Evolutionary conservation across 2,888 invertebrate genomes (phyloP).

Genomic region (Lepidochrysops patricia): DNA sequence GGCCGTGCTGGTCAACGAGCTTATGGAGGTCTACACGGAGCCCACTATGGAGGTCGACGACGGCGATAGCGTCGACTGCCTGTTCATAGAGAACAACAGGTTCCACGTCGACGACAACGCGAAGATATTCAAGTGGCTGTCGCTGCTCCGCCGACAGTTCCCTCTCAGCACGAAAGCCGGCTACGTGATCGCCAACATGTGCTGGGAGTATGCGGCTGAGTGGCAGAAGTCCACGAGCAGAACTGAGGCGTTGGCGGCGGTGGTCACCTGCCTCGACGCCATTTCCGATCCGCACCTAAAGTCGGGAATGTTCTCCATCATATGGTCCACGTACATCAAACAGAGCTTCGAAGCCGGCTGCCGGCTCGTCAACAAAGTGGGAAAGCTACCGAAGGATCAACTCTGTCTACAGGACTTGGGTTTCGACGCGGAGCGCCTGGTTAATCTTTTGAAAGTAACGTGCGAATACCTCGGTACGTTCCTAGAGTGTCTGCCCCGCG

Average conservation of each 20-base stretch:
- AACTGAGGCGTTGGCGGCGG: conserved; percentile 79
- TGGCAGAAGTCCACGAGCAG: conserved; percentile 87
- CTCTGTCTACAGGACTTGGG: conserved; percentile 86
- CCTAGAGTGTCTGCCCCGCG: conserved; percentile 49
- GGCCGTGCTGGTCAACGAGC: conserved; percentile 72
- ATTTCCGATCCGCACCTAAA: conserved; percentile 79
- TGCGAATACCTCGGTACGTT: conserved; percentile 66
- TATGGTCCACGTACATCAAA: conserved; percentile 93
- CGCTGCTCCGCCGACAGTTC: conserved; percentile 82
- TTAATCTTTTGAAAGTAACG: conserved; percentile 58
- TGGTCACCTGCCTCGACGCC: conserved; percentile 78
- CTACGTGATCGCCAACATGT: conserved; percentile 87
- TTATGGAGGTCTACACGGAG: conserved; percentile 37
- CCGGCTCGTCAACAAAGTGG: conserved; percentile 85
- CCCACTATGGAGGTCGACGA: conserved; percentile 32
- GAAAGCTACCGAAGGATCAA: conserved; percentile 89
- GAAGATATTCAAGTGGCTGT: conserved; percentile 76
- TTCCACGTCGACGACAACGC: conserved; percentile 52
- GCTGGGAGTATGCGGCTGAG: conserved; percentile 91
- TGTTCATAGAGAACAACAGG: conserved; percentile 52
- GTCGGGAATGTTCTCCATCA: conserved; percentile 87
- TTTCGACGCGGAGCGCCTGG: conserved; percentile 77
- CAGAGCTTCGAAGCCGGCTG: conserved; percentile 84
- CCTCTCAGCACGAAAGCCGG: conserved; percentile 89
- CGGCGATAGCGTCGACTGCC: conserved; percentile 39